Base-by-base conservation (phyloP, 2,113 vertebrate genomes). In the Solea solea region DNA sequence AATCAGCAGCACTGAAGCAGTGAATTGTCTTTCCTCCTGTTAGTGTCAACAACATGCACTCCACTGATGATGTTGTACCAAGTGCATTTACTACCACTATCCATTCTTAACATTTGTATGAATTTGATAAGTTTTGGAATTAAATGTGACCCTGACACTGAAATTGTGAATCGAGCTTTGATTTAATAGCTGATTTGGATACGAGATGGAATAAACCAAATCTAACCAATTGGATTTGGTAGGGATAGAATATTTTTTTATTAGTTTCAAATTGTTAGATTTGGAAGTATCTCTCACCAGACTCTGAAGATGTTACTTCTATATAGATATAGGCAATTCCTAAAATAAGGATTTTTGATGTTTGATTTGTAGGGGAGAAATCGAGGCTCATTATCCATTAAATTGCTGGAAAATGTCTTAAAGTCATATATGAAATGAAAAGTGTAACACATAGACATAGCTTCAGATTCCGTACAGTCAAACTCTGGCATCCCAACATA, bases 81-180 rank as follows among this genome's bases (percentile, higher is more conserved):
- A 91, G 88, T 93, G 88, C 95, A 96, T 92, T 91, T 94, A 94
- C 94, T 95, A 93, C 94, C 96, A 95, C 95, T 95, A 94, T 95
- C 94, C 95, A 94, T 95, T 96, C 95, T 94, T 95, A 95, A 96
- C 95, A 96, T 97, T 97, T 97, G 96, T 97, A 97, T 96, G 96
- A 95, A 95, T 96, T 94, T 94, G 86, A 90, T 86, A 89, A 81
- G 92, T 96, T 96, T 96, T 95, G 94, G 93, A 95, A 97, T 98
- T 98, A 97, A 98, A 97, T 95, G 94, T 96, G 95, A 96, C 94
- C 95, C 95, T 97, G 95, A 95, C 95, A 95, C 96, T 96, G 87
- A 92, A 89, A 78, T 69, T 80, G 83, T 40, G 89, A 92, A 83
- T 93, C 55, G 59, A 76, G 74, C 71, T 75, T 80, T 78, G 62